Base-by-base conservation (phyloP, 2,113 vertebrate species). In the Odontophorus gujanensis region DNA sequence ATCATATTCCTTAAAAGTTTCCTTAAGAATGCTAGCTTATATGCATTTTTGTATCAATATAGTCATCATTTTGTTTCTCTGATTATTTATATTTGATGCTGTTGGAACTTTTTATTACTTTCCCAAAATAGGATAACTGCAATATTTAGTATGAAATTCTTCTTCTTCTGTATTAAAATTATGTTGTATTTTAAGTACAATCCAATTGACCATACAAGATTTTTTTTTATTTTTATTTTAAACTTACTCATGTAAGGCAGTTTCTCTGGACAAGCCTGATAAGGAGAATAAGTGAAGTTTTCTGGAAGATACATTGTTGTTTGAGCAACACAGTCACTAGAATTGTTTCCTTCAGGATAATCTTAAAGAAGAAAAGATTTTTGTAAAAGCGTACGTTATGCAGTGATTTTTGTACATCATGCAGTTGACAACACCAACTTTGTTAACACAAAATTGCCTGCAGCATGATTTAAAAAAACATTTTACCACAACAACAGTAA, bases 221-320 rank as follows among this genome's bases (percentile, higher is more conserved):
- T 40, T 40, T 40, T 40, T 40, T 40, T 40, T 13, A 40, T 40
- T 40, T 40, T 40, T 40, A 40, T 89, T 77, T 76, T 82, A 91
- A 86, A 99, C 99, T 98, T 97, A 99, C 99, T 98, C 99, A 99
- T 99, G 91, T 98, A 99, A 98, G 99, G 99, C 97, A 99, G 98
- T 87, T 99, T 98, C 95, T 99, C 98, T 68, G 99, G 99, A 93
- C 99, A 99, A 87, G 99, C 98, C 83, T 99, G 98, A 94, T 98
- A 98, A 89, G 98, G 98, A 95, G 98, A 98, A 47, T 99, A 99
- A 66, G 99, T 99, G 97, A 99, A 99, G 97, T 99, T 99, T 97
- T 99, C 99, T 47, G 99, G 99, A 94, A 99, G 99, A 96, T 99
- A 99, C 40, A 98, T 98, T 71, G 98, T 98, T 85, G 98, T 98